Evolutionary conservation across 2,888 invertebrate genomes (phyloP).

Genomic region (Ormyrus thymus): DNA sequence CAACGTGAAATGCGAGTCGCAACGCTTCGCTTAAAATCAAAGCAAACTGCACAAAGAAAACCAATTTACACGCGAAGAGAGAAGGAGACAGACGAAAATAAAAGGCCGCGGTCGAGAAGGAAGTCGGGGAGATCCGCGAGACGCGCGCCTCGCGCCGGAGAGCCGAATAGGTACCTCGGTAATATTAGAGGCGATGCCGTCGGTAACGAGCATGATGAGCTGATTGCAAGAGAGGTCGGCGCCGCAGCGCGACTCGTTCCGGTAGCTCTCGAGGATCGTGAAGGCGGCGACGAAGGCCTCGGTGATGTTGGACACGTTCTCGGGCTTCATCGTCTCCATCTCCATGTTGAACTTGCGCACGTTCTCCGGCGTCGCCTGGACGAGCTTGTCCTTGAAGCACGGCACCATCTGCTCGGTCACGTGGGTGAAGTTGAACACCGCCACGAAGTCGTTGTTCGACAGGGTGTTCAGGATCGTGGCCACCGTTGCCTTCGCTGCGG

Average conservation of each 20-base stretch:
- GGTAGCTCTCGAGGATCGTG: slow-evolving; percentile 82
- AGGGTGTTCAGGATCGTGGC: slow-evolving; percentile 93
- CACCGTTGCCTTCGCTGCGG: slow-evolving; percentile 80
- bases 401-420: slow-evolving; percentile 84
- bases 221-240: slow-evolving; percentile 88
- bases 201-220: slow-evolving; percentile 97
- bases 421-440: slow-evolving; percentile 89
- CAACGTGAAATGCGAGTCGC: no score
- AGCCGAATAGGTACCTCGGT: slow-evolving; percentile 78
- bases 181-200: slow-evolving; percentile 92
- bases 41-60: no score
- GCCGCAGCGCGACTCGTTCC: slow-evolving; percentile 77
- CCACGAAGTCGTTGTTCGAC: slow-evolving; percentile 98
- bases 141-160: no score
- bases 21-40: no score
- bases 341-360: slow-evolving; percentile 83
- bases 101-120: no score
- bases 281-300: slow-evolving; percentile 90
- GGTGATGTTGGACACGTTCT: slow-evolving; percentile 90
- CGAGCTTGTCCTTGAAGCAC: slow-evolving; percentile 89
- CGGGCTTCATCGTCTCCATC: slow-evolving; percentile 81
- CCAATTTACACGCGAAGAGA: neutral
- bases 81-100: neutral
- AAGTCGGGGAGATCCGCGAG: no score
- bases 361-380: slow-evolving; percentile 93